Conservation (phyloP, 2,113 vertebrate genomes). For the Lichenostomus cassidix region DNA sequence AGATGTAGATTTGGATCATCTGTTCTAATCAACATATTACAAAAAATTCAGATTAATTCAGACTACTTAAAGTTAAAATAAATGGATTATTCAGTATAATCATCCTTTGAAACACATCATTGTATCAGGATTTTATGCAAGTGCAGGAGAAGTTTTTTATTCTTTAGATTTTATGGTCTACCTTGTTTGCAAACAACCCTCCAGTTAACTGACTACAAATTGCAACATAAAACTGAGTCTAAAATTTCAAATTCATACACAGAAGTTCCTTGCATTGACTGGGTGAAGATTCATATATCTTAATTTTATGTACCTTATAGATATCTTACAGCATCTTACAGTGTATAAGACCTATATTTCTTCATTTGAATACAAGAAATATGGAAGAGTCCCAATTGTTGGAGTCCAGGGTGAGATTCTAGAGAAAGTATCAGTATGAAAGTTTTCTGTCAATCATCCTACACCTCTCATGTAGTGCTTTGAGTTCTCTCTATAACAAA, state of each 20-base stretch:
- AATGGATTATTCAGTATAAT: background rate
- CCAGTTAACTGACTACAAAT: background rate
- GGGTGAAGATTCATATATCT: background rate
- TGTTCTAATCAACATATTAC: background rate
- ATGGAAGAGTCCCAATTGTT: background rate
- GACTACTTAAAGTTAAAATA: background rate
- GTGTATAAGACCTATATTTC: background rate
- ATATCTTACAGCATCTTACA: background rate
- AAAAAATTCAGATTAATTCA: background rate
- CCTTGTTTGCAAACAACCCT: background rate
- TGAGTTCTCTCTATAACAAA: background rate
- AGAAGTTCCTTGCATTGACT: background rate
- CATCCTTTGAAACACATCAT: background rate
- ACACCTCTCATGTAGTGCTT: accelerated
- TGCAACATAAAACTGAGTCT: background rate
- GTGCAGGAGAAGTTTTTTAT: background rate
- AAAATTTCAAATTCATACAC: background rate
- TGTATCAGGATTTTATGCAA: background rate
- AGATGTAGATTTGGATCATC: background rate
- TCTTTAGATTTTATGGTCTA: background rate
- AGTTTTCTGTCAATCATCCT: background rate
- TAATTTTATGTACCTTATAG: background rate
- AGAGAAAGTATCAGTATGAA: background rate
- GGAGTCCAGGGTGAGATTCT: background rate
- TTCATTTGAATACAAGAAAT: background rate